Percentiles rank a stretch among this genome's conserved stretches.
Evolutionary conservation across 2,888 invertebrate genomes (phyloP).

Genomic region (Chrysolina haemoptera): DNA sequence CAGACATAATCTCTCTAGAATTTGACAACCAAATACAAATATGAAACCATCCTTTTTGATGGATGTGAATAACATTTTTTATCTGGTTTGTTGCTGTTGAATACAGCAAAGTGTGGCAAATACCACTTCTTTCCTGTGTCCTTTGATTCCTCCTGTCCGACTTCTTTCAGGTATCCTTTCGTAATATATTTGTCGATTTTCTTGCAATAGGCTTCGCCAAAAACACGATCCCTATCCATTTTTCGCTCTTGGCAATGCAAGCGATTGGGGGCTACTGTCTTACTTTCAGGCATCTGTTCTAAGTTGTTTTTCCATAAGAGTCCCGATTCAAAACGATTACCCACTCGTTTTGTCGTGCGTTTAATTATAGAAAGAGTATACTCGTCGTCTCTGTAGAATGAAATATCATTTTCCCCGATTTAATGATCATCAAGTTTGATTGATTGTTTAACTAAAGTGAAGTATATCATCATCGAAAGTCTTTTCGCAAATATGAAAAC

Average conservation of each 20-base stretch:
- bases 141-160: neutral
- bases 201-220: neutral
- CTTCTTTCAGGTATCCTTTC: neutral
- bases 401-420: neutral
- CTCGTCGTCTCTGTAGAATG: neutral
- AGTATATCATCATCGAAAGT: neutral
- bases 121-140: neutral
- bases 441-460: neutral
- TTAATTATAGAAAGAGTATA: neutral
- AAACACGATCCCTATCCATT: neutral
- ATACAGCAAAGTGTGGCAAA: neutral
- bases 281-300: neutral
- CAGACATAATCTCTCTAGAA: neutral
- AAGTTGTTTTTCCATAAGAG: neutral
- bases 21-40: neutral
- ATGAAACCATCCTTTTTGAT: neutral
- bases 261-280: neutral
- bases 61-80: constrained; percentile 1
- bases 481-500: neutral
- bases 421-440: neutral
- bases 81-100: neutral
- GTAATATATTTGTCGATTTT: neutral
- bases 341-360: neutral
- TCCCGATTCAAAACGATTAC: neutral
- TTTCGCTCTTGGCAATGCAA: neutral